These are phyloP conservation scores for Xestoiulus laeticollis DNA, from an alignment of 2,888 invertebrate genomes.

Conservation along the genomic window DNA sequence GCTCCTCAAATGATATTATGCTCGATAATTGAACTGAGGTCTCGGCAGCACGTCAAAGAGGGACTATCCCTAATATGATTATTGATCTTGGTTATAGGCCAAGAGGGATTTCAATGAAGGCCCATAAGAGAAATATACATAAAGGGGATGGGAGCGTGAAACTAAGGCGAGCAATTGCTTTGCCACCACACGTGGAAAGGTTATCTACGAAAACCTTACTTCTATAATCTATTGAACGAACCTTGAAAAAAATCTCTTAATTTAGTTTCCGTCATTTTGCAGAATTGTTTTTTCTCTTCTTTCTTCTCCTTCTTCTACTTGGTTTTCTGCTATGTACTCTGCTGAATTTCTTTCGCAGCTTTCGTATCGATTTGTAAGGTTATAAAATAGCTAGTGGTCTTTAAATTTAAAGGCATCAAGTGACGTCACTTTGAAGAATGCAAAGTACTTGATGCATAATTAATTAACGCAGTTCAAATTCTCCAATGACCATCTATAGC, in stretches of 20 bases:
- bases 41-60: slow-evolving; percentile 43
- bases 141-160: slow-evolving; percentile 47
- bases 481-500: too few species aligned
- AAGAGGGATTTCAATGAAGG: slow-evolving; percentile 48
- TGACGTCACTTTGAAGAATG: too few species aligned
- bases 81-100: slow-evolving; percentile 52
- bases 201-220: not conserved
- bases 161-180: slow-evolving; percentile 41
- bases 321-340: not conserved
- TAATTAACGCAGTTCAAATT: too few species aligned
- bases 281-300: not conserved
- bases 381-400: not conserved
- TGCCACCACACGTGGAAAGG: not conserved
- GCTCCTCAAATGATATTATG: slow-evolving; percentile 50
- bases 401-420: not conserved
- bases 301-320: not conserved
- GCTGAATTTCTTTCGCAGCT: not conserved
- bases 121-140: slow-evolving; percentile 44
- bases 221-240: not conserved
- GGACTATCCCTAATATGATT: slow-evolving; percentile 47
- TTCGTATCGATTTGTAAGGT: not conserved
- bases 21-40: slow-evolving; percentile 51
- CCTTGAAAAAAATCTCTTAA: not conserved
- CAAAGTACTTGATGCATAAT: too few species aligned
- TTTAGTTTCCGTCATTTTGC: not conserved